Evolutionary conservation across 2,888 invertebrate genomes (phyloP).

Genomic region (Melanophora roralis): DNA sequence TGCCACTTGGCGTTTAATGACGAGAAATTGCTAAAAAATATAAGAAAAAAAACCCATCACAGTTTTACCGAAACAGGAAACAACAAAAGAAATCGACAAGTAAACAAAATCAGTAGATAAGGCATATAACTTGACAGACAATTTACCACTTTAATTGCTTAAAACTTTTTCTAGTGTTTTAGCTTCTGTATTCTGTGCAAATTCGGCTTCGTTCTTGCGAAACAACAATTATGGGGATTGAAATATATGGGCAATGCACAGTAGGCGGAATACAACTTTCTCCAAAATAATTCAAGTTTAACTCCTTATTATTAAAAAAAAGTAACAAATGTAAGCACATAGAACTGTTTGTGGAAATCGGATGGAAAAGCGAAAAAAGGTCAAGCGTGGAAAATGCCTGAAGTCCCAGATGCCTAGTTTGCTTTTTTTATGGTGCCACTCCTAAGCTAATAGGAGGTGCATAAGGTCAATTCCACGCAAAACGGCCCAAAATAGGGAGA

Average conservation of each 20-base stretch:
- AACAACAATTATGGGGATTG: conserved; percentile 53
- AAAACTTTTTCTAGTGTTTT: conserved; percentile 66
- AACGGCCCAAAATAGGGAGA: too few species aligned
- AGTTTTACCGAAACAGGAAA: conserved; percentile 1
- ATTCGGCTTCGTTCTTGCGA: conserved; percentile 48
- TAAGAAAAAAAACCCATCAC: not conserved
- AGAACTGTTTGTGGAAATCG: too few species aligned
- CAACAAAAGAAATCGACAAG: conserved; percentile 50
- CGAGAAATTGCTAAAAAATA: conserved; percentile 21
- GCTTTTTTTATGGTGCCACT: too few species aligned
- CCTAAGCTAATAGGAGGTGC: too few species aligned
- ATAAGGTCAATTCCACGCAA: too few species aligned
- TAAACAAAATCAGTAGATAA: conserved; percentile 60
- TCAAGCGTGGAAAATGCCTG: too few species aligned
- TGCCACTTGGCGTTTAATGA: conserved; percentile 34
- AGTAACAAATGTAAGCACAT: too few species aligned
- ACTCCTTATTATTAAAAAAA: too few species aligned
- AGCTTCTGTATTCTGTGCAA: not conserved
- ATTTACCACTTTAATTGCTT: conserved; percentile 75
- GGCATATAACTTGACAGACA: conserved; percentile 67
- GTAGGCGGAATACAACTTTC: not conserved
- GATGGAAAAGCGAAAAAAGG: too few species aligned
- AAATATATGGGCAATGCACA: conserved; percentile 11
- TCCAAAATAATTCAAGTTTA: too few species aligned
- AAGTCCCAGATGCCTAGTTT: too few species aligned